Base-by-base conservation (phyloP, 2,797 vertebrate genomes). In the Capromys pilorides region DNA sequence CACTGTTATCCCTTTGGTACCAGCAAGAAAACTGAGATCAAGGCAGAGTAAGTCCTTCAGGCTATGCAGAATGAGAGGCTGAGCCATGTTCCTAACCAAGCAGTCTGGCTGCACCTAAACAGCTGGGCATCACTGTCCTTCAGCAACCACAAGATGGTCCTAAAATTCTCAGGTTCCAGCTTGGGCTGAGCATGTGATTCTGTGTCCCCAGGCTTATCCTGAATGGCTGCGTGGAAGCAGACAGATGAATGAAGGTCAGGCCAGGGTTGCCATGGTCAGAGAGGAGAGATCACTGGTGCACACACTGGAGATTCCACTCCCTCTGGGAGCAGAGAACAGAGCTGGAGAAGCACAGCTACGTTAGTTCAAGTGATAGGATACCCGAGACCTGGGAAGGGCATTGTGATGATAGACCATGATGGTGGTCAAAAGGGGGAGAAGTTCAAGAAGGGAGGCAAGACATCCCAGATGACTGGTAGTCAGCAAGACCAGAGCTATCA, bases 1-100 rank as follows among this genome's bases (percentile, higher is more conserved):
- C 64, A 22, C 33, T 36, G 26, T 62, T 36, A 31, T 45, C 19
- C 31, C 39, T 66, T 31, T 79, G 59, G 39, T 18, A 36, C 19
- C 62, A 19, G 14, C 5, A 28, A 75, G 39, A 12, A 91, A 86
- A 75, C 41, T 1, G 0, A 69, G 54, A 16, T 6, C 0, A 0
- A 86, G 39, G n/a, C 57, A 9, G 49, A 64, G 2, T 5, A 6
- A 61, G 7, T 33, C 61, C 39, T 4, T 7, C 13, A n/a, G 7
- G 24, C 71, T 41, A 49, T 39, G 31, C 28, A 33, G 24, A 14
- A 28, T 11, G n/a, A 78, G 21, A 45, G 26, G 12, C 8, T 28
- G 62, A 79, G 24, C 24, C 69, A 22, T 2, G 19, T 31, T 88
- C 71, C 36, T 36, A 64, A 26, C 69, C 24, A 36, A 36, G 41